phyloP scores from a whole-genome alignment of 2,113 vertebrate species.

The Buteo buteo region DNA sequence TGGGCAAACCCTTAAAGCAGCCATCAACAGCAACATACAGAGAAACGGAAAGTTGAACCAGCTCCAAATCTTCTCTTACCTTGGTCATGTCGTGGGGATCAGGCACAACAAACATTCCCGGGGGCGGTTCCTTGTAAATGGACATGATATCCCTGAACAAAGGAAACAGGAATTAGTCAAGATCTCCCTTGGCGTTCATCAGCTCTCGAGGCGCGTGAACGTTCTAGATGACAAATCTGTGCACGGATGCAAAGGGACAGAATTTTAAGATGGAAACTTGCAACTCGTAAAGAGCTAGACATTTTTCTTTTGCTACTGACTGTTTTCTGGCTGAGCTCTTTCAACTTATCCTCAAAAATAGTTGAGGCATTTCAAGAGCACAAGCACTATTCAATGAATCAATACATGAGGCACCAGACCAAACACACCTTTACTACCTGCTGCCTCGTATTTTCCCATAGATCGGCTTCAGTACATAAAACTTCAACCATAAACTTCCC shows the following conservation, averaged over 20 bases:
- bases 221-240: neutral
- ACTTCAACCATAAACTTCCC: neutral
- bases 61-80: conserved; percentile 72
- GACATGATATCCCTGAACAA: conserved; percentile 94
- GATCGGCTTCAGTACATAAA: neutral
- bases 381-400: neutral
- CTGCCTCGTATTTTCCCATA: rapidly evolving
- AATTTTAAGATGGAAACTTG: neutral
- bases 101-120: conserved; percentile 98
- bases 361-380: neutral
- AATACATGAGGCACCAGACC: neutral
- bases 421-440: rapidly evolving
- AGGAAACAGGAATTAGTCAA: conserved; percentile 4
- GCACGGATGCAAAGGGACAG: neutral
- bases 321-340: neutral
- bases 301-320: neutral
- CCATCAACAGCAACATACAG: neutral
- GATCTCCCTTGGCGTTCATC: neutral
- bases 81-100: conserved; percentile 99
- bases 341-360: rapidly evolving
- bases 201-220: neutral
- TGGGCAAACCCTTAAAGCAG: neutral
- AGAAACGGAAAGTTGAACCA: neutral
- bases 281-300: neutral
- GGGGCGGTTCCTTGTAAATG: conserved; percentile 98